phyloP scores from a whole-genome alignment of 2,797 vertebrate genomes.

The Girardinus metallicus region DNA sequence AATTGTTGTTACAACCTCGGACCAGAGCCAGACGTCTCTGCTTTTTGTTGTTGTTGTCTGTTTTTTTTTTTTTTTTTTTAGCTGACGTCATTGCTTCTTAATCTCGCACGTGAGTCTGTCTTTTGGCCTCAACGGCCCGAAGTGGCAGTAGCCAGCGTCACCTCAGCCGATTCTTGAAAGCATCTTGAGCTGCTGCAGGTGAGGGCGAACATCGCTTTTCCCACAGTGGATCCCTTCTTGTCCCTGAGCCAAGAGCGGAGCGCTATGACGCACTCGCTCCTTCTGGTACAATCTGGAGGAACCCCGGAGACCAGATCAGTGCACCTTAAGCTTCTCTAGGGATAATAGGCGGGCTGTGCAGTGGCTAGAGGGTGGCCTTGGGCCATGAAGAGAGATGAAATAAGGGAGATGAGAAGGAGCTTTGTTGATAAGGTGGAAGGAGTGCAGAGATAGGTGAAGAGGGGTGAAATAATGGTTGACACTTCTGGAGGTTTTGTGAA shows the following conservation, averaged over 20 bases:
- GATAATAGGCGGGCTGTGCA: slow-evolving; percentile 66
- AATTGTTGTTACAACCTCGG: neutral
- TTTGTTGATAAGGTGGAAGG: slow-evolving; percentile 28
- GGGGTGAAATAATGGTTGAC: slow-evolving; percentile 16
- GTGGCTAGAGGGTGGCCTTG: slow-evolving; percentile 54
- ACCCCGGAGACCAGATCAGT: slow-evolving; percentile 68
- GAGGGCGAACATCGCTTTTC: slow-evolving; percentile 32
- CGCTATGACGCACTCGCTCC: slow-evolving; percentile 66
- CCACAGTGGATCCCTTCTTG: slow-evolving; percentile 17
- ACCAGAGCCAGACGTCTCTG: slow-evolving; percentile 17
- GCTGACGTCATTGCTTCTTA: slow-evolving; percentile 51
- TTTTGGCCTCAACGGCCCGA: slow-evolving; percentile 23
- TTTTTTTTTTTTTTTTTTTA: slow-evolving; percentile 6
- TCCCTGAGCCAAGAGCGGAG: slow-evolving; percentile 45
- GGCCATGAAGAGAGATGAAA: slow-evolving; percentile 50
- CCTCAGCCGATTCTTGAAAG: slow-evolving; percentile 33
- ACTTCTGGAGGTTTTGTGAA: slow-evolving; percentile 21
- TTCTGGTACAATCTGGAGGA: slow-evolving; percentile 65
- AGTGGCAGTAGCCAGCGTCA: slow-evolving; percentile 23
- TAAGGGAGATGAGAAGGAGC: slow-evolving; percentile 47
- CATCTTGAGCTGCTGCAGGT: slow-evolving; percentile 17
- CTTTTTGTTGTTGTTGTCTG: neutral
- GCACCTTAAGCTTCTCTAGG: slow-evolving; percentile 70
- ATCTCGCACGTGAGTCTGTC: slow-evolving; percentile 48
- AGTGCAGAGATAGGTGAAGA: neutral